phyloP scores from a whole-genome alignment of 2,797 vertebrate species.

The Calcarius lapponicus region DNA sequence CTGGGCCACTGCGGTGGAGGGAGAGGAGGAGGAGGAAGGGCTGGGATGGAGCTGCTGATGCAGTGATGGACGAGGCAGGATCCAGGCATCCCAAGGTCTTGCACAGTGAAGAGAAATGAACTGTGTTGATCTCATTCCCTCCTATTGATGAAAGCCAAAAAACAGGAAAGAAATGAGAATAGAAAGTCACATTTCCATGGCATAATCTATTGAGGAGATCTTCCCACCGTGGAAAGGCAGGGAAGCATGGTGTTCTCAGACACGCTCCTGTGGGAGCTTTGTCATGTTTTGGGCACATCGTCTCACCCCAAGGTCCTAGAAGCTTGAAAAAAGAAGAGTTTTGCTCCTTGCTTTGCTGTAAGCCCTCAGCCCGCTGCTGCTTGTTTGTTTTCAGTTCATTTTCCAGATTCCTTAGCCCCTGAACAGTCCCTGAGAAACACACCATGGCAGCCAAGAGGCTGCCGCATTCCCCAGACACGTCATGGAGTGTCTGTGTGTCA shows the following conservation, averaged over 20 bases:
- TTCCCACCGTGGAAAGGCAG: background rate
- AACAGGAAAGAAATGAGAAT: background rate
- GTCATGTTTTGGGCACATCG: background rate
- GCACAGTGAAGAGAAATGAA: background rate
- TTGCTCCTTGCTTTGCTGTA: background rate
- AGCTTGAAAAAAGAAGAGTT: background rate
- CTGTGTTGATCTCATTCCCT: background rate
- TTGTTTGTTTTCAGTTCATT: background rate
- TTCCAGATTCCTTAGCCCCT: background rate
- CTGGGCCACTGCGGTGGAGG: background rate
- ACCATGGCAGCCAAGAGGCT: background rate
- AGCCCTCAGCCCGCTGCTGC: background rate
- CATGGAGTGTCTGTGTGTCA: background rate
- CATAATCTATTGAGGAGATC: background rate
- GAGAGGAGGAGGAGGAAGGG: background rate
- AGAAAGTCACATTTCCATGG: background rate
- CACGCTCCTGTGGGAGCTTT: rapidly evolving
- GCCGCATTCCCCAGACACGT: background rate
- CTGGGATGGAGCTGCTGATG: background rate
- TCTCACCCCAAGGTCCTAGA: background rate
- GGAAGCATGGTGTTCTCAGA: background rate
- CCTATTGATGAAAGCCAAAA: background rate
- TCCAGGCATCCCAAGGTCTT: background rate
- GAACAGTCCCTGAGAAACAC: background rate
- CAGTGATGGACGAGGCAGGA: background rate